A percentile compares a stretch with the other conserved stretches of the same genome.
Evolutionary conservation across 2,113 vertebrate species (phyloP).

Genomic region (Coregonus clupeaformis): DNA sequence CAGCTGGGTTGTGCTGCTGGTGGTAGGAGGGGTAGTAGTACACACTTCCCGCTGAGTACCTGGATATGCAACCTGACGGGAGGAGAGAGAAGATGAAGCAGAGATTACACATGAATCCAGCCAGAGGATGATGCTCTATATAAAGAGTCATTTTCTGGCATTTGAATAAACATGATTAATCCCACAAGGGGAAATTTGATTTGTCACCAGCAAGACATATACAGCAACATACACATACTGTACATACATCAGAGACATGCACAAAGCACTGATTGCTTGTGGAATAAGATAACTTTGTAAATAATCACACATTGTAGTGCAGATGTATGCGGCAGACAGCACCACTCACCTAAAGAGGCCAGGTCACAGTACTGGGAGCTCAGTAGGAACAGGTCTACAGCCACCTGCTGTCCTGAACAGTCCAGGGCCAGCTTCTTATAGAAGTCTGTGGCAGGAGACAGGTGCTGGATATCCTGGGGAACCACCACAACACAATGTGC

Average conservation of each 20-base stretch:
- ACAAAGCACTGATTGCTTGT: no score
- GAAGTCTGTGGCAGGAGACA: constrained; percentile 94
- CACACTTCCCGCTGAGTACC: constrained; percentile 92
- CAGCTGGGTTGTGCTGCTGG: constrained; percentile 87
- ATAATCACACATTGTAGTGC: no score
- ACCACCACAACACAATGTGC: neutral
- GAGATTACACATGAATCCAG: no score
- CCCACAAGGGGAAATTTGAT: no score
- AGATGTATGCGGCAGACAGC: neutral
- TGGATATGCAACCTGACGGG: constrained; percentile 90
- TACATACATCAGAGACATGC: no score
- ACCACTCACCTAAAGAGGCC: constrained; percentile 85
- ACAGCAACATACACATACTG: no score
- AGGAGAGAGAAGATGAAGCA: neutral
- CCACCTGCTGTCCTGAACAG: constrained; percentile 95
- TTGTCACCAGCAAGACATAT: no score
- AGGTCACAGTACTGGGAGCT: constrained; percentile 93
- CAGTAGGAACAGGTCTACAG: constrained; percentile 94
- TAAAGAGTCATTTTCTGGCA: no score
- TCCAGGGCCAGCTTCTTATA: constrained; percentile 98
- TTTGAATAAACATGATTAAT: no score
- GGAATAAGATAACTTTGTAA: no score
- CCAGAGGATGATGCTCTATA: no score
- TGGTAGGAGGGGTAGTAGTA: constrained; percentile 95
- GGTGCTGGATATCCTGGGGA: constrained; percentile 85